Base-by-base conservation (phyloP, 2,888 invertebrate species). In the Helicoverpa assulta region DNA sequence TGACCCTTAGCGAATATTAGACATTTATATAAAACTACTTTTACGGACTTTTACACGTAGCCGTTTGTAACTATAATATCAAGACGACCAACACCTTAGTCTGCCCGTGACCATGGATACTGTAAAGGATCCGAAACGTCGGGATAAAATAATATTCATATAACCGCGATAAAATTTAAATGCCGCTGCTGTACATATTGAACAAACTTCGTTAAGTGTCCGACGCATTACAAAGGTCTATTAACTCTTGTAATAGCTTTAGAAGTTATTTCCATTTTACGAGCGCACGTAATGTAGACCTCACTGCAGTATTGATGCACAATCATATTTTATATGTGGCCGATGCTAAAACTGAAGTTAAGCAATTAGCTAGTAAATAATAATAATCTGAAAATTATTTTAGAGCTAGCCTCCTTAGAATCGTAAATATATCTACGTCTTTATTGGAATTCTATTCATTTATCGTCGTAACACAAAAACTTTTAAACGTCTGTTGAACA, bases 391-490 rank as follows among this genome's bases (percentile, higher is more conserved):
- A 69, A 77, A 50, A 58, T 57, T 60, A 58, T 69, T 78, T 68
- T 67, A 59, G 33, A 68, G 61, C 6, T 16, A 16, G 5, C 16
- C 21, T 72, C 65, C 53, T 75, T 81, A 74, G 61, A 61, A 55
- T 26, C 63, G 61, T 68, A 70, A 73, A 64, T 67, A 71, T 71
- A 81, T 80, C 74, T 74, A 78, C 68, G 68, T 33, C 54, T 55
- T 54, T 61, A 50, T 63, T 40, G 55, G 63, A 47, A 51, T 65
- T 75, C 51, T 43, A 71, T 58, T 67, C 61, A 55, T 33, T 33
- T 59, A 26, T 26, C 26, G 26, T 26, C 26, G 26, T 26, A 26
- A 26, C 2, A 26, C 26, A 26, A 2, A 26, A 4, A 26, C 26
- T 26, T 3, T 3, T 26, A 26, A 1, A 26, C 26, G 21, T 21